A percentile compares a stretch with the other conserved stretches of the same genome.
phyloP scores from a whole-genome alignment of 1,140 invertebrate genomes.

The Anoplophora glabripennis region DNA sequence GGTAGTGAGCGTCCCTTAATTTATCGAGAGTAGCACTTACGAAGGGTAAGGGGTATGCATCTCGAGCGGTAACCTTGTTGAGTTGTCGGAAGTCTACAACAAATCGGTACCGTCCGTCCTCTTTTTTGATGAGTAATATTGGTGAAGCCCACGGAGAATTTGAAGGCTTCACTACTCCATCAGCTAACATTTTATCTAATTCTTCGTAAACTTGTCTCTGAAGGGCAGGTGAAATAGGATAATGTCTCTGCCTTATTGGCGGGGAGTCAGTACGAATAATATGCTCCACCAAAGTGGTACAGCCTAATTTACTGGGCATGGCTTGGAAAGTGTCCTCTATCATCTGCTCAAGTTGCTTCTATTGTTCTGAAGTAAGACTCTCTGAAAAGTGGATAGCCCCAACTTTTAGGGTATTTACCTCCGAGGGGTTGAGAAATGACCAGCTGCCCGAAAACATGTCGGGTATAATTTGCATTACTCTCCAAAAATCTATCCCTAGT shows the following conservation, averaged over 20 bases:
- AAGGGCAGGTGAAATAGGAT: slow-evolving; percentile 31
- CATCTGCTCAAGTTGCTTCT: background rate
- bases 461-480: slow-evolving; percentile 17
- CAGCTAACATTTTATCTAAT: slow-evolving; percentile 32
- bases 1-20: slow-evolving; percentile 21
- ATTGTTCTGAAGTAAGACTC: background rate
- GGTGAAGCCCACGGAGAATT: slow-evolving; percentile 48
- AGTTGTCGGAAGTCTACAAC: slow-evolving; percentile 31
- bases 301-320: slow-evolving; percentile 6
- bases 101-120: slow-evolving; percentile 5
- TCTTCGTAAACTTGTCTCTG: slow-evolving; percentile 28
- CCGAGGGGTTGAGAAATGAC: background rate
- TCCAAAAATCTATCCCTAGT: slow-evolving; percentile 27
- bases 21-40: slow-evolving; percentile 24
- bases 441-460: slow-evolving; percentile 13
- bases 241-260: slow-evolving; percentile 39
- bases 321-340: background rate
- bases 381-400: background rate
- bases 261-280: slow-evolving; percentile 28
- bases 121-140: slow-evolving; percentile 44
- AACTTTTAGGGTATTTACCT: background rate
- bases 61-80: slow-evolving; percentile 33
- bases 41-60: slow-evolving; percentile 34
- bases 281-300: slow-evolving; percentile 32
- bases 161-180: slow-evolving; percentile 38